Evolutionary conservation across 1,140 invertebrate species (phyloP).

Genomic region (Pogonomyrmex barbatus): DNA sequence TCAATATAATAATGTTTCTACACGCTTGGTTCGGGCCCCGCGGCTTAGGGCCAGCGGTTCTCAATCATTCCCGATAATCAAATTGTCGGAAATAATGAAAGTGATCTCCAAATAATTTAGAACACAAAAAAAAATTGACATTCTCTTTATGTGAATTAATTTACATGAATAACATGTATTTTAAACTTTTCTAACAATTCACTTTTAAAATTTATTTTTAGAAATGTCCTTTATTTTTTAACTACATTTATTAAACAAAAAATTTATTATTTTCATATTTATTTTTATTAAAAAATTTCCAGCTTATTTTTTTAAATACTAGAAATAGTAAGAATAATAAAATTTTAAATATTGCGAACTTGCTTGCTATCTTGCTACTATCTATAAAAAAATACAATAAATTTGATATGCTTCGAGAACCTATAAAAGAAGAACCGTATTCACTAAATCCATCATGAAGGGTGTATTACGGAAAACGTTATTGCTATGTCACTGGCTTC

Average conservation of each 20-base stretch:
- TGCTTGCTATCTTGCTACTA: not conserved
- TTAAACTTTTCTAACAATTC: not conserved
- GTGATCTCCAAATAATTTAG: not conserved
- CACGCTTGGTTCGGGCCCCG: constrained; percentile 13
- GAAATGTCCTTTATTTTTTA: not conserved
- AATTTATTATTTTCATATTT: not conserved
- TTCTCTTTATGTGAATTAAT: not conserved
- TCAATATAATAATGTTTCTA: constrained; percentile 81
- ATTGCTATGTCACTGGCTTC: constrained; percentile 81
- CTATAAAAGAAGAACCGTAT: constrained; percentile 60
- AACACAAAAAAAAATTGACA: not conserved
- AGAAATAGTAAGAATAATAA: constrained; percentile 1
- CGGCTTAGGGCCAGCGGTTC: constrained; percentile 71
- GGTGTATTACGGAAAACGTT: constrained; percentile 79
- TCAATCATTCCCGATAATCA: not conserved
- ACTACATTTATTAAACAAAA: not conserved
- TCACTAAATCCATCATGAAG: constrained; percentile 62
- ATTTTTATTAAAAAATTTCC: not conserved
- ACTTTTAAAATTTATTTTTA: constrained; percentile 5
- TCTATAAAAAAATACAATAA: not conserved
- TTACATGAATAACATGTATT: not conserved
- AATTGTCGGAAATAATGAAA: not conserved
- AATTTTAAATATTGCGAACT: not conserved
- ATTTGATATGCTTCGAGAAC: not conserved
- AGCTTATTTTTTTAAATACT: not conserved